Conservation (phyloP, 2,113 vertebrate species). For the Donacobius atricapilla region DNA sequence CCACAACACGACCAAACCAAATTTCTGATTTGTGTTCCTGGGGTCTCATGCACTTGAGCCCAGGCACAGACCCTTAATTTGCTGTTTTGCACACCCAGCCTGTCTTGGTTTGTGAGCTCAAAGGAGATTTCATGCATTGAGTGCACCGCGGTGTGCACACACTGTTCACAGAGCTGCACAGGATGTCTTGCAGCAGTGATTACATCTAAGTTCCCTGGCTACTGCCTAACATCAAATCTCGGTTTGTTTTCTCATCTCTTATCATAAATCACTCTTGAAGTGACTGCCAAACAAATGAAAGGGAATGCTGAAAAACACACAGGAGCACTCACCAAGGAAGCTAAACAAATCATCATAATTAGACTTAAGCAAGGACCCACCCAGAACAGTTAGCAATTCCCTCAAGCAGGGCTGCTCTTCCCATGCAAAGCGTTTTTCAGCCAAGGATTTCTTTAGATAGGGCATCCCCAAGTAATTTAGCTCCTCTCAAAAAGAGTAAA, state of each 20-base stretch:
- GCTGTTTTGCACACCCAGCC: no score
- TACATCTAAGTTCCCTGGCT: not conserved
- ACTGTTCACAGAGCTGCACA: not conserved
- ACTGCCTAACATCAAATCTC: not conserved
- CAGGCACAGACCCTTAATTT: not conserved
- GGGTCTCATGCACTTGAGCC: not conserved
- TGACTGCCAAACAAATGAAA: not conserved
- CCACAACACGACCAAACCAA: not conserved
- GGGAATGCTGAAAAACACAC: not conserved
- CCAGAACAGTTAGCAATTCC: not conserved
- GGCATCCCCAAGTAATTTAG: not conserved
- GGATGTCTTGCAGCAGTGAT: not conserved
- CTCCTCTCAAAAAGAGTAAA: not conserved
- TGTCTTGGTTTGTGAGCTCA: not conserved
- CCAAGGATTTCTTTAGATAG: not conserved
- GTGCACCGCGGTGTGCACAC: accelerated
- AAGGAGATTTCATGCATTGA: not conserved
- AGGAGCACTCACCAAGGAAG: not conserved
- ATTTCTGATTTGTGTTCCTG: not conserved
- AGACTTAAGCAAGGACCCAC: not conserved
- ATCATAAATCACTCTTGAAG: not conserved
- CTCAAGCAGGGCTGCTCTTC: not conserved
- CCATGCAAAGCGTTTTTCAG: not conserved
- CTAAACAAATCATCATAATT: not conserved
- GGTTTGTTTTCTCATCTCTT: not conserved